These are phyloP conservation scores for Paraplagusia blochii DNA, from an alignment of 2,113 vertebrate genomes.

Conservation along the genomic window DNA sequence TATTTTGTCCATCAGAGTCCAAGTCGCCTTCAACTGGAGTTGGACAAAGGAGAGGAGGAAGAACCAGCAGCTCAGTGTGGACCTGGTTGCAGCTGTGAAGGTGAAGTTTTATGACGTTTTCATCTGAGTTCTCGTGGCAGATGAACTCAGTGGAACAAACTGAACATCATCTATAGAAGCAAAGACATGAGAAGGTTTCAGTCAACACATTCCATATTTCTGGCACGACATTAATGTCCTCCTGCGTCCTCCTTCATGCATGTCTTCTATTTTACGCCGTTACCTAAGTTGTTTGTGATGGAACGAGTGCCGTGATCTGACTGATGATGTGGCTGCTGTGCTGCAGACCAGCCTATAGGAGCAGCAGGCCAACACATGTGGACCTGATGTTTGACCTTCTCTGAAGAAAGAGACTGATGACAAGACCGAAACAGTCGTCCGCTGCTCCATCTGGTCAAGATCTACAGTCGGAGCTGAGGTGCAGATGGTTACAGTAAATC, in stretches of 20 bases:
- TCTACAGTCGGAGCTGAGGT: conserved; percentile 28
- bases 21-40: conserved; percentile 65
- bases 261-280: too few species aligned
- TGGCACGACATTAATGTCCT: too few species aligned
- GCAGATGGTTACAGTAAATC: conserved; percentile 48
- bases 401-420: conserved; percentile 15
- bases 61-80: too few species aligned
- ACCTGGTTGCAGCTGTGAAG: too few species aligned
- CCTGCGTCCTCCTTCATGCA: too few species aligned
- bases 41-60: conserved; percentile 52
- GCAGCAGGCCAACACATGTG: conserved; percentile 45
- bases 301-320: neutral
- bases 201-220: too few species aligned
- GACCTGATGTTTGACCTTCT: conserved; percentile 40
- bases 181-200: too few species aligned
- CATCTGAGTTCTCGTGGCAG: too few species aligned
- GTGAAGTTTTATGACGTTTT: too few species aligned
- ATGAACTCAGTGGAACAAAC: too few species aligned
- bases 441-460: conserved; percentile 52
- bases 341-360: conserved; percentile 22
- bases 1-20: conserved; percentile 63
- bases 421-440: conserved; percentile 25
- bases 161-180: too few species aligned
- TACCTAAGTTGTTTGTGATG: neutral
- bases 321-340: conserved; percentile 44